Evolutionary conservation across 2,113 vertebrate genomes (phyloP).

Genomic region (Carollia perspicillata): DNA sequence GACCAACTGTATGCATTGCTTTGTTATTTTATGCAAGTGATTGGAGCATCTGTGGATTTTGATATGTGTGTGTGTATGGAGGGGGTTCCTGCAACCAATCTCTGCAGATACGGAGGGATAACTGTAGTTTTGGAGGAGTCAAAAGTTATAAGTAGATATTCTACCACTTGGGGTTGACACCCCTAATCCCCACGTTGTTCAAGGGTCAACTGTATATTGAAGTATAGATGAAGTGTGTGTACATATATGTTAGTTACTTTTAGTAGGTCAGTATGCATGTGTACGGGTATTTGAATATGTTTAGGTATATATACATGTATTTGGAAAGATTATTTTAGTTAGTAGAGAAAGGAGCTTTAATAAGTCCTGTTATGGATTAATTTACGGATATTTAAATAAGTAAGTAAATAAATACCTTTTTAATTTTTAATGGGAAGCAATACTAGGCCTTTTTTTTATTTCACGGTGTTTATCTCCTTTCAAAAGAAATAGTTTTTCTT

Average conservation of each 20-base stretch:
- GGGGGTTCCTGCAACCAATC: not conserved
- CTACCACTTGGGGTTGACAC: not conserved
- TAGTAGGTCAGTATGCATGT: not conserved
- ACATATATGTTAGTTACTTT: not conserved
- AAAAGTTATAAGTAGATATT: not conserved
- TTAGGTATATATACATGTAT: not conserved
- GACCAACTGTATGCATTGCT: not conserved
- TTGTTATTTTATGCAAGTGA: not conserved
- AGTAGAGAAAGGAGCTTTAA: not conserved
- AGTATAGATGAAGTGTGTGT: not conserved
- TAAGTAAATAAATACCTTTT: not conserved
- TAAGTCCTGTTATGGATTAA: not conserved
- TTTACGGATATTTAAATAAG: not conserved
- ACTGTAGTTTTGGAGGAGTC: not conserved
- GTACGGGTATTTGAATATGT: not conserved
- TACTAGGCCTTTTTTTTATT: not conserved
- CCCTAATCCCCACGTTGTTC: not conserved
- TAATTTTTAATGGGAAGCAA: not conserved
- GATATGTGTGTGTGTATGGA: not conserved
- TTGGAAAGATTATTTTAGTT: not conserved
- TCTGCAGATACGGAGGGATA: not conserved
- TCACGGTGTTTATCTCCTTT: not conserved
- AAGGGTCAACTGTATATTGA: not conserved
- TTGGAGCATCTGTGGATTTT: not conserved
- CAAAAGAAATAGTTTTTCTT: not conserved